Evolutionary conservation across 37 sponge, comb jelly and placozoan species (phyloP), one percentile per base, ranked within the genome.

Genomic region (Haliclona indistincta): DNA sequence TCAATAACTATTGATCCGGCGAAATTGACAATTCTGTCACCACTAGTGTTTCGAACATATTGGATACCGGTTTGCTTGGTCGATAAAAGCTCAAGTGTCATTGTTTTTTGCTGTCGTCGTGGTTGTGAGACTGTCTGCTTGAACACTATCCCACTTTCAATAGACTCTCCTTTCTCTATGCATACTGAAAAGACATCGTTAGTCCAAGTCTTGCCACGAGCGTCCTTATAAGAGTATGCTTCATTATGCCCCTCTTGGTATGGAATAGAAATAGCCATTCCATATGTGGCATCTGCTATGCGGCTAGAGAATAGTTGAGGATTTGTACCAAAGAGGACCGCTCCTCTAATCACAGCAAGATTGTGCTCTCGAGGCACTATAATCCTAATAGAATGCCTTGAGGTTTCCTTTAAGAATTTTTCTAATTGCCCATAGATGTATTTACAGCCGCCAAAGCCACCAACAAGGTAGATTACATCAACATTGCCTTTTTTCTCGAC

Each of bases 361-460:
- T 29, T 11, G 6, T 61, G 76, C 13, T 75, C 65, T 28, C 2
- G 17, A 1, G 76, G 76, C 36, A 62, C 49, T 30, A 69, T 72
- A n/a, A 72, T 56, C 47, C 72, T 40, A 60, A 49, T 71, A 22
- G 42, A 44, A 61, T 33, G 44, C 51, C 43, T 10, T 26, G 7
- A 38, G 4, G 6, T 39, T n/a, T 5, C 17, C 42, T 38, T 65
- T 6, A 37, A 17, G 11, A 42, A 22, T 43, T 13, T 19, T 1
- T 22, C 8, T 0, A 79, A 11, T 55, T 56, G 6, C 19, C 56
- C 33, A 28, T 43, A 29, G 6, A 79, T 28, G 36, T 79, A 79
- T 3, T 11, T 8, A 35, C 70, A 79, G 42, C 80, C 80, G 6
- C 80, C 80, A 66, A 79, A 79, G 0, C 80, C 80, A 32, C 80